These are phyloP conservation scores for Euplexia lucipara DNA, from an alignment of 2,888 invertebrate genomes.

Conservation along the genomic window DNA sequence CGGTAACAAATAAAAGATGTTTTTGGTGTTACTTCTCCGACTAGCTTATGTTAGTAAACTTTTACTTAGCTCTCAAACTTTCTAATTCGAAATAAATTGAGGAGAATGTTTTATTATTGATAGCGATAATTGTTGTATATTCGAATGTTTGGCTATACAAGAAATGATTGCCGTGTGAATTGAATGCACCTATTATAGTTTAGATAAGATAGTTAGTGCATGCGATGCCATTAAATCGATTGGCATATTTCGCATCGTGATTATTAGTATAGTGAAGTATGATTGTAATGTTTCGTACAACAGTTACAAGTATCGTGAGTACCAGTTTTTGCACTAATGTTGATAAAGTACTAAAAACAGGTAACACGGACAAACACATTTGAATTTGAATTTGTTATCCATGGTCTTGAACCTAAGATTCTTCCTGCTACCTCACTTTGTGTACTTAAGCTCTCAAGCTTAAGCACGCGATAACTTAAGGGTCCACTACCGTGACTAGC, in stretches of 20 bases:
- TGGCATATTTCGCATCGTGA: slow-evolving; percentile 29
- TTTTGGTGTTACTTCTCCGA: slow-evolving; percentile 48
- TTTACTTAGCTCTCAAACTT: slow-evolving; percentile 67
- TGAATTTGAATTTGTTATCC: slow-evolving; percentile 5
- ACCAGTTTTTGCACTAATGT: neutral
- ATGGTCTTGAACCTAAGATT: slow-evolving; percentile 18
- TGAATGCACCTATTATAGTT: slow-evolving; percentile 51
- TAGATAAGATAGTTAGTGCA: slow-evolving; percentile 50
- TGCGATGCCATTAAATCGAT: slow-evolving; percentile 40
- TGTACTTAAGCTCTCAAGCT: slow-evolving; percentile 24
- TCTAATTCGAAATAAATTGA: slow-evolving; percentile 70
- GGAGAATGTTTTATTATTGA: slow-evolving; percentile 66
- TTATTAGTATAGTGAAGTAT: slow-evolving; percentile 6
- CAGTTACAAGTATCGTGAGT: neutral
- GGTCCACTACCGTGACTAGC: slow-evolving; percentile 8
- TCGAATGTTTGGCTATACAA: slow-evolving; percentile 48
- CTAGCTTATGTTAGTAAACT: slow-evolving; percentile 62
- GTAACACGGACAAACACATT: too few species aligned
- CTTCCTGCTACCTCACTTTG: slow-evolving; percentile 33
- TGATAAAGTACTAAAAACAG: neutral
- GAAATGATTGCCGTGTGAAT: slow-evolving; percentile 58
- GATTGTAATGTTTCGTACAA: neutral
- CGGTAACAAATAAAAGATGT: slow-evolving; percentile 67
- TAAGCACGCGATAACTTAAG: slow-evolving; percentile 34
- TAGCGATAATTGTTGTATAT: slow-evolving; percentile 64